These are phyloP conservation scores for Mionectes macconnelli DNA, from an alignment of 2,113 vertebrate genomes.

Conservation along the genomic window DNA sequence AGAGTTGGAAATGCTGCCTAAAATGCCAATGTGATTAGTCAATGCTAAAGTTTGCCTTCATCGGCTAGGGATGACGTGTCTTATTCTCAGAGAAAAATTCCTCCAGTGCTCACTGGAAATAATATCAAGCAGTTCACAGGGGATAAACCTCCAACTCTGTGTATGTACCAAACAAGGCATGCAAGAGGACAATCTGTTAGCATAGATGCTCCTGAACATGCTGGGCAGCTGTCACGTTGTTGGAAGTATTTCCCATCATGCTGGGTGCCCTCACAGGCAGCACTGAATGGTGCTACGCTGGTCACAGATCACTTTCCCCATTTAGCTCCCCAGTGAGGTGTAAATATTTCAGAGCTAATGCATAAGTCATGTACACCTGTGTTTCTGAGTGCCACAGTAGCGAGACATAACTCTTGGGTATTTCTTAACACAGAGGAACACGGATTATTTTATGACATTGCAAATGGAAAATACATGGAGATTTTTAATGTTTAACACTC, in stretches of 20 bases:
- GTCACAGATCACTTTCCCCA: constrained; percentile 34
- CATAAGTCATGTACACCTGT: constrained; percentile 53
- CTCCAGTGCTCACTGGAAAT: not conserved
- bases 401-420: constrained; percentile 15
- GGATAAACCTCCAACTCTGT: not conserved
- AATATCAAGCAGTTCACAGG: not conserved
- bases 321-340: constrained; percentile 39
- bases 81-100: not conserved
- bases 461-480: constrained; percentile 10
- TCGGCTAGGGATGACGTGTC: not conserved
- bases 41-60: constrained; percentile 10
- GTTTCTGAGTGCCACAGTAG: not conserved
- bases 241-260: not conserved
- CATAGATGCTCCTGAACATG: not conserved
- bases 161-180: not conserved
- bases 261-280: not conserved
- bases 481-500: not conserved
- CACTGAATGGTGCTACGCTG: not conserved
- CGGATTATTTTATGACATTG: not conserved
- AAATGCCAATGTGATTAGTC: constrained; percentile 25
- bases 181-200: not conserved
- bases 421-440: not conserved
- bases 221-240: not conserved
- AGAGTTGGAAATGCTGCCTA: not conserved
- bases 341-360: constrained; percentile 55